Conservation (phyloP, 2,113 vertebrate genomes). For the Damaliscus lunatus region DNA sequence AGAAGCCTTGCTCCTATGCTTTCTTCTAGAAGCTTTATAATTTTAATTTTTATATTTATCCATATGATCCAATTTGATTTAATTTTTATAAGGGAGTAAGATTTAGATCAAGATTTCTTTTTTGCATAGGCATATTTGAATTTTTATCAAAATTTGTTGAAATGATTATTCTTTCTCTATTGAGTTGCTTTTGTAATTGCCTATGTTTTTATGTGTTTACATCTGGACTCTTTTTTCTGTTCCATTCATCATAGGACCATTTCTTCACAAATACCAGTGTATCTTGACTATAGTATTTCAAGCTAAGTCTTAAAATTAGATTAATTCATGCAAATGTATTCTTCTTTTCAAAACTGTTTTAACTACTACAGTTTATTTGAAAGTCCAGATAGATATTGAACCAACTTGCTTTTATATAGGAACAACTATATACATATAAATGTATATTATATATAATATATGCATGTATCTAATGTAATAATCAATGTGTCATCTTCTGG, state of each 20-base stretch:
- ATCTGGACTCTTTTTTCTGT: not conserved
- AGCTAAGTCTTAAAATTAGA: not conserved
- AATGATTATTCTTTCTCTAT: not conserved
- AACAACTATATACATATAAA: not conserved
- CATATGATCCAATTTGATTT: not conserved
- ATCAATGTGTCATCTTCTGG: not conserved
- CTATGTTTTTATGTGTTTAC: not conserved
- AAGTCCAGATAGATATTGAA: not conserved
- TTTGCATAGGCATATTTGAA: not conserved
- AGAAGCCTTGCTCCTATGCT: not conserved
- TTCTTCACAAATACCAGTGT: not conserved
- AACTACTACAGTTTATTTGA: not conserved
- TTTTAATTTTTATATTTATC: not conserved
- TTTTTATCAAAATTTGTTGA: not conserved
- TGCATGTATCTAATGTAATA: not conserved
- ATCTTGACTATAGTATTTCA: not conserved
- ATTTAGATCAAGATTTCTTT: not conserved
- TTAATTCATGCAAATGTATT: not conserved
- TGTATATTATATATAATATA: not conserved
- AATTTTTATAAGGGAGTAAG: not conserved
- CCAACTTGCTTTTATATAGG: not conserved
- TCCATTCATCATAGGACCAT: not conserved
- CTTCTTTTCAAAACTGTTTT: not conserved
- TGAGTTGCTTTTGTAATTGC: not conserved
- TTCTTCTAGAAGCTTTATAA: not conserved